Base-by-base conservation (phyloP, 2,113 vertebrate species). In the Hippoglossus stenolepis region DNA sequence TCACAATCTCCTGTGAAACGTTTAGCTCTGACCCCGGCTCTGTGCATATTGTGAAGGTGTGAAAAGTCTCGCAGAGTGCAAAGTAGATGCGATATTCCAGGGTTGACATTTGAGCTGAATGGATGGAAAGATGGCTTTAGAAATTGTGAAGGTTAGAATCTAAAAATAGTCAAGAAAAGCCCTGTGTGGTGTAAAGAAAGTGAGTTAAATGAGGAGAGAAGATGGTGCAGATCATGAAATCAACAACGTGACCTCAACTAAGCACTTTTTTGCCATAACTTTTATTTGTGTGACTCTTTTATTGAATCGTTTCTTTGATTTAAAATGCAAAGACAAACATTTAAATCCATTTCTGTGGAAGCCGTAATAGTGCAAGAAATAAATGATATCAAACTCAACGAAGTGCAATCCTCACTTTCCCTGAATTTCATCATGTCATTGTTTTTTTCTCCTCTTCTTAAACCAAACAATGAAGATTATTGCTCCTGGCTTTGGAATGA, bases 61-160 rank as follows among this genome's bases (percentile, higher is more conserved):
- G 26, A 75, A 69, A 80, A 31, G 31, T 54, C 45, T 72, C 24
- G 35, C 4, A 4, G 47, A 58, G 17, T 31, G 35, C 4, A 4
- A 40, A 58, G 17, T 31, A 51, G 65, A 73, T 68, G 18, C 59
- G 70, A 24, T 80, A 65, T 75, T 80, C 68, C 65, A 43, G 51
- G 51, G 80, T 3, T 90, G 91, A 89, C 90, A 89, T 92, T 92
- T 92, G 53, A 75, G 59, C 38, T 91, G 82, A 91, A 91, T 89
- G 70, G 85, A 77, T 60, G 61, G 73, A 88, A 85, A 85, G 7
- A 65, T 26, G 11, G 71, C 86, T 21, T 78, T 83, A 84, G 87
- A 91, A 90, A 89, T 20, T 2, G 57, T 85, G 80, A 93, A 91
- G 91, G 89, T 89, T 91, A 80, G 10, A 49, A 20, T 62, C 86